Evolutionary conservation across 2,113 vertebrate genomes (phyloP), one percentile per base, ranked within the genome.

Genomic region (Dasyprocta punctata): DNA sequence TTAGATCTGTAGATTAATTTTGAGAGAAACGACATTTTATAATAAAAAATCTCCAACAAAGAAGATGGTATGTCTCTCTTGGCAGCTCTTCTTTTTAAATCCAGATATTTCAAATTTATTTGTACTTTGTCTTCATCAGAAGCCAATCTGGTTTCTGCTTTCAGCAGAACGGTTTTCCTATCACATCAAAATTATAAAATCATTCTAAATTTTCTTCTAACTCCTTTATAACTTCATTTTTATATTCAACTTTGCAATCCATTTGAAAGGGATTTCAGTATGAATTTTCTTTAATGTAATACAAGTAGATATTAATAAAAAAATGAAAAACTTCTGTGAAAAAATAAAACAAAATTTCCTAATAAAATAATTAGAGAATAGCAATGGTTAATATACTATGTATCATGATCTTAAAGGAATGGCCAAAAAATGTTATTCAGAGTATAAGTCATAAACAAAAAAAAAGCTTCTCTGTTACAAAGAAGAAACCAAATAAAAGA

Each of bases 11-110:
- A 92, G 24, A 75, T 52, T 71, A 80, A 61, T 88, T 83, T 92
- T 38, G 20, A 88, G 63, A 61, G 26, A 89, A 94, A 88, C 20
- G 3, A 75, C 30, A 73, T 12, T 33, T 82, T 85, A 44, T 84
- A 26, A 81, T 94, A 0, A 87, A 49, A 94, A 90, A 85, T 49
- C 41, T 90, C 60, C 38, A 92, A 73, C 52, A 61, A 85, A 77
- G n/a, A 26, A 47, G 9, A 73, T 17, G 36, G 1, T 22, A 52
- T 86, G 26, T 73, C 38, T 87, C 36, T 73, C 20, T 60, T 13
- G 2, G 52, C 47, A 94, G 24, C 7, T 67, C 49, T 95, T 49
- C 75, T 92, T 89, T 92, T 82, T 41, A 82, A 95, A 91, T 30
- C 26, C 12, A 78, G 24, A 56, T 47, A 95, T 49, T 90, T 86